phyloP scores from a whole-genome alignment of 2,888 invertebrate genomes.

The Hypercompe scribonia region DNA sequence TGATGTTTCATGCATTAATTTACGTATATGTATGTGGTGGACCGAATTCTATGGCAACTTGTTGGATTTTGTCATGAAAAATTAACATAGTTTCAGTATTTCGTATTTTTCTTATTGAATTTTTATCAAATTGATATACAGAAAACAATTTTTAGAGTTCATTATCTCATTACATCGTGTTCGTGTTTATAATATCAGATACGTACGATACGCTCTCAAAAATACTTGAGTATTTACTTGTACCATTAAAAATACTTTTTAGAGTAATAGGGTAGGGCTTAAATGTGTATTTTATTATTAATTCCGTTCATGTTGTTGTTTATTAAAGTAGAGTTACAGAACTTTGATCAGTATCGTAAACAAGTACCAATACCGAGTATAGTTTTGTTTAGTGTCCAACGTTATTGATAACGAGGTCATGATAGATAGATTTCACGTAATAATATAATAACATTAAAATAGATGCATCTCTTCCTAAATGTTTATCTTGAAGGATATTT shows the following conservation, averaged over 20 bases:
- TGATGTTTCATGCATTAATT: too few species aligned
- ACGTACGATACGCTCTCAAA: not conserved
- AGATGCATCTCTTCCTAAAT: conserved; percentile 42
- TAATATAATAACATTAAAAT: conserved; percentile 17
- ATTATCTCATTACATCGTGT: not conserved
- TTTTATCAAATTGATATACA: too few species aligned
- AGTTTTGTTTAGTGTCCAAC: conserved; percentile 31
- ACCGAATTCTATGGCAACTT: too few species aligned
- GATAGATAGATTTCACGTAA: conserved; percentile 17
- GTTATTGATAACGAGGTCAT: conserved; percentile 23
- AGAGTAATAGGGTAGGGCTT: not conserved
- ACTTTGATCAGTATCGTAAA: conserved; percentile 19
- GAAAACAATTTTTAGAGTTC: not conserved
- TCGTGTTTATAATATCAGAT: not conserved
- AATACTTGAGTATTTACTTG: not conserved
- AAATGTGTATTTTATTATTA: not conserved
- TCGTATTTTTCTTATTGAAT: too few species aligned
- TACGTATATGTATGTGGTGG: too few species aligned
- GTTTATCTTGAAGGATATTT: conserved; percentile 4
- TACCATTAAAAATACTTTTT: not conserved
- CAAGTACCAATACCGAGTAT: conserved; percentile 17
- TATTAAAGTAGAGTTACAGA: not conserved
- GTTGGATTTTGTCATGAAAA: too few species aligned
- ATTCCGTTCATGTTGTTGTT: not conserved
- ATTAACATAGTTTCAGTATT: too few species aligned